Evolutionary conservation across 2,113 vertebrate species (phyloP).

Genomic region (Caloenas nicobarica): DNA sequence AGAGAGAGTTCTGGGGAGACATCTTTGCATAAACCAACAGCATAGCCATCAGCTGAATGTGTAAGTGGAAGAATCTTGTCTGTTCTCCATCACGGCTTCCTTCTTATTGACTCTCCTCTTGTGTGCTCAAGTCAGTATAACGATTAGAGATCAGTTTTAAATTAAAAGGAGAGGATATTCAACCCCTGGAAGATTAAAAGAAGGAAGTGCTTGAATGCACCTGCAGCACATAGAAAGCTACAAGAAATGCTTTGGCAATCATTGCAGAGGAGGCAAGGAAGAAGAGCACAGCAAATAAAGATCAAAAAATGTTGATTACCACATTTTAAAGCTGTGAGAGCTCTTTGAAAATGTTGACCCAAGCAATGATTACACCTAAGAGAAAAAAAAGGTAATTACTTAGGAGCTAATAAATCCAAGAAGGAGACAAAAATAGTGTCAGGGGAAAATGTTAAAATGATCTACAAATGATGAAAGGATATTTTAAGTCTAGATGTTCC

Average conservation of each 20-base stretch:
- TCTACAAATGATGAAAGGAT: constrained; percentile 48
- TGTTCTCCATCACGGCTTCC: neutral
- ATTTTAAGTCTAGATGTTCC: constrained; percentile 59
- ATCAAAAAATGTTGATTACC: constrained; percentile 31
- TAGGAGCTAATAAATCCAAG: constrained; percentile 37
- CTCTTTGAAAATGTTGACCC: constrained; percentile 48
- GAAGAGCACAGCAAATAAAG: neutral
- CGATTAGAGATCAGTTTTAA: constrained; percentile 3
- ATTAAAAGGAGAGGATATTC: constrained; percentile 13
- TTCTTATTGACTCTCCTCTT: neutral
- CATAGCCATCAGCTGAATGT: neutral
- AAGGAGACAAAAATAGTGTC: constrained; percentile 30
- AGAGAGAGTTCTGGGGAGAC: neutral
- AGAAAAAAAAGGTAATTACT: constrained; percentile 50
- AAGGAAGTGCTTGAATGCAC: neutral
- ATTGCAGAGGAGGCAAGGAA: neutral
- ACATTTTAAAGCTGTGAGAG: constrained; percentile 14
- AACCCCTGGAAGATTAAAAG: neutral
- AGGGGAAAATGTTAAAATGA: constrained; percentile 45
- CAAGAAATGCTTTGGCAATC: constrained; percentile 2
- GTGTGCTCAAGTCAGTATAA: neutral
- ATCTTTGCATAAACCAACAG: neutral
- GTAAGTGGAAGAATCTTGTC: neutral
- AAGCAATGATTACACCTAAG: constrained; percentile 32
- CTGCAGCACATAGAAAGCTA: neutral